A percentile compares a stretch with the other conserved stretches of the same genome.
Evolutionary conservation across 1,140 invertebrate genomes (phyloP).

Genomic region (Drosophila dunni): DNA sequence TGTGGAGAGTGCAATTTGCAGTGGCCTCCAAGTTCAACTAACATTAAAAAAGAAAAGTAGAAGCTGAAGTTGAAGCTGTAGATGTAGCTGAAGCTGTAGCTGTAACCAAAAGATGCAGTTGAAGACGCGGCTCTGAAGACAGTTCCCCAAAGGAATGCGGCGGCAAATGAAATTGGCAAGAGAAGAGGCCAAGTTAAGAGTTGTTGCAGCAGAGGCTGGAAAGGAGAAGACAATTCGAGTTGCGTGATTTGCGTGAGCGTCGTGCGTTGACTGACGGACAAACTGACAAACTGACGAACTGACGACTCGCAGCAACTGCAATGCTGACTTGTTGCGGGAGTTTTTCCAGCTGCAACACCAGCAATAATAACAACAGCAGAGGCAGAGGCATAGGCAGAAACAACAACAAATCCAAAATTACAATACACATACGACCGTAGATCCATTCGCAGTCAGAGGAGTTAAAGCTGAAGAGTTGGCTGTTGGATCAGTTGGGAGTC

Average conservation of each 20-base stretch:
- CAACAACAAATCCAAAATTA: slow-evolving; percentile 21
- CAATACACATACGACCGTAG: slow-evolving; percentile 17
- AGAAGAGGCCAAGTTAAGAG: slow-evolving; percentile 18
- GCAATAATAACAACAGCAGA: neutral
- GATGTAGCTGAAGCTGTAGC: slow-evolving; percentile 2
- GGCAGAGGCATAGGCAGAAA: too few relatives aligned
- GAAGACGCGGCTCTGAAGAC: slow-evolving; percentile 48
- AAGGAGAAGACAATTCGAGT: slow-evolving; percentile 63
- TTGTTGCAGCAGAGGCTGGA: neutral
- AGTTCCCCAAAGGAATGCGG: slow-evolving; percentile 58
- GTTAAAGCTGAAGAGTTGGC: slow-evolving; percentile 8
- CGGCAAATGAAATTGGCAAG: slow-evolving; percentile 60
- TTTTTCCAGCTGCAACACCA: slow-evolving; percentile 44
- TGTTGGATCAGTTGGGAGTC: slow-evolving; percentile 22
- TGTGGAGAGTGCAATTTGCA: slow-evolving; percentile 71
- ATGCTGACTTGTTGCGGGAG: slow-evolving; percentile 54
- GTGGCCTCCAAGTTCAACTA: slow-evolving; percentile 79
- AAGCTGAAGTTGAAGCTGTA: slow-evolving; percentile 33
- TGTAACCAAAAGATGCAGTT: slow-evolving; percentile 8
- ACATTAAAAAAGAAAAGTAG: slow-evolving; percentile 64
- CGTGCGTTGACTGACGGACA: slow-evolving; percentile 70
- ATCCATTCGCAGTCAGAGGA: slow-evolving; percentile 8
- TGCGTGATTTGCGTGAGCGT: slow-evolving; percentile 84
- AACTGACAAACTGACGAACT: slow-evolving; percentile 57
- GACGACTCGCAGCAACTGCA: slow-evolving; percentile 34